Evolutionary conservation across 2,797 vertebrate species (phyloP).

Genomic region (Chromobotia macracanthus): DNA sequence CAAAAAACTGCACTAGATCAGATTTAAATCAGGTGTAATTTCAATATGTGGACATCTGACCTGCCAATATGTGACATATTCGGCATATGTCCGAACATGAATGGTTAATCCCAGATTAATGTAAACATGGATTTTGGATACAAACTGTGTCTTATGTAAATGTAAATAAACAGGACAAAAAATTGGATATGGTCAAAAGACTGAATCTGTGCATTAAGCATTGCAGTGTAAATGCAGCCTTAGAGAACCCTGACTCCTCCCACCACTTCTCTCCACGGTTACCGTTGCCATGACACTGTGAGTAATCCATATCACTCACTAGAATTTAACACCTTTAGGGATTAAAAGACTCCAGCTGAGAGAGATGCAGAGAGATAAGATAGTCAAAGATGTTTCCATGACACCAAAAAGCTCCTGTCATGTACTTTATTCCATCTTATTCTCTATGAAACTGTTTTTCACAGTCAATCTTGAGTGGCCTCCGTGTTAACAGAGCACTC

Average conservation of each 20-base stretch:
- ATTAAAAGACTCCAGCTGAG: constrained; percentile 21
- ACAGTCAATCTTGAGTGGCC: constrained; percentile 5
- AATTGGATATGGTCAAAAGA: too few relatives aligned
- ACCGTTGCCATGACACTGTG: constrained; percentile 56
- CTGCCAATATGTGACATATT: too few relatives aligned
- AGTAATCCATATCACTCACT: constrained; percentile 53
- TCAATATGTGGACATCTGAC: too few relatives aligned
- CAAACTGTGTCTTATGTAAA: too few relatives aligned
- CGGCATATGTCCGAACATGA: too few relatives aligned
- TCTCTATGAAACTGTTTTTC: constrained; percentile 7
- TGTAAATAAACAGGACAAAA: too few relatives aligned
- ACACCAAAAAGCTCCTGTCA: constrained; percentile 1
- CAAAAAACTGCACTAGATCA: too few relatives aligned
- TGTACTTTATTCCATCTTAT: constrained; percentile 19
- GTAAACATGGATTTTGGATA: too few relatives aligned
- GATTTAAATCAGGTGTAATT: too few relatives aligned
- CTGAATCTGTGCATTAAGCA: too few relatives aligned
- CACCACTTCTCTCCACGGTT: constrained; percentile 50
- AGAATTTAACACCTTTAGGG: constrained; percentile 36
- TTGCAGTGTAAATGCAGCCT: background rate
- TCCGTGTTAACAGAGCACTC: constrained; percentile 16
- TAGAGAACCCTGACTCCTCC: constrained; percentile 41
- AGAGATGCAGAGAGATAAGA: constrained; percentile 11
- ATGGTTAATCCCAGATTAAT: too few relatives aligned
- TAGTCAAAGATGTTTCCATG: constrained; percentile 16